Evolutionary conservation across 2,113 vertebrate genomes (phyloP).

Genomic region (Pontoporia blainvillei): DNA sequence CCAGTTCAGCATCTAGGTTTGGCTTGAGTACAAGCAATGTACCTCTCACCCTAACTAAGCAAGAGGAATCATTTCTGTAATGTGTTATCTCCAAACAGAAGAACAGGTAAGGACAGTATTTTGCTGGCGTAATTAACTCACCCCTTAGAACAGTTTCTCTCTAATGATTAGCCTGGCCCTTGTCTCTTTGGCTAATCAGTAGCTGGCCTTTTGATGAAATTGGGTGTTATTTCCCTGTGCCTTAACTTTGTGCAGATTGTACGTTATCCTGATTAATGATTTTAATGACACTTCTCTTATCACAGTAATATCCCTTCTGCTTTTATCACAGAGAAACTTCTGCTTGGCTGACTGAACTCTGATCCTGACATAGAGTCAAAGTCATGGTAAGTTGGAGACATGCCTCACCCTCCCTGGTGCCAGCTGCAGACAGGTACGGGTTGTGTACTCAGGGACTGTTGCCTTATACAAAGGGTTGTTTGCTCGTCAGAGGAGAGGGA

Average conservation of each 20-base stretch:
- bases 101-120: not conserved
- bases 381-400: conserved; percentile 60
- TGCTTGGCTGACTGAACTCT: conserved; percentile 1
- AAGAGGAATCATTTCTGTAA: not conserved
- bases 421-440: conserved; percentile 23
- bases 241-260: not conserved
- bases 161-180: conserved; percentile 24
- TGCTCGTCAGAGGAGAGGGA: not conserved
- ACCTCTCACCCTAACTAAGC: not conserved
- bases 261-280: not conserved
- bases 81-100: conserved; percentile 10
- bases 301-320: conserved; percentile 29
- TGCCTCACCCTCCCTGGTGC: not conserved
- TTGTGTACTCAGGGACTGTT: not conserved
- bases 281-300: not conserved
- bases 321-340: conserved; percentile 51
- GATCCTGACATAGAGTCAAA: not conserved
- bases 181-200: not conserved
- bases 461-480: not conserved
- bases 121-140: not conserved
- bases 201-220: not conserved
- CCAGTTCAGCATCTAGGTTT: not conserved
- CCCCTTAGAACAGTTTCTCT: not conserved
- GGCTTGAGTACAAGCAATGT: not conserved
- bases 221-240: conserved; percentile 3